Conservation (phyloP, 2,888 invertebrate species). For the Pheosia gnoma region DNA sequence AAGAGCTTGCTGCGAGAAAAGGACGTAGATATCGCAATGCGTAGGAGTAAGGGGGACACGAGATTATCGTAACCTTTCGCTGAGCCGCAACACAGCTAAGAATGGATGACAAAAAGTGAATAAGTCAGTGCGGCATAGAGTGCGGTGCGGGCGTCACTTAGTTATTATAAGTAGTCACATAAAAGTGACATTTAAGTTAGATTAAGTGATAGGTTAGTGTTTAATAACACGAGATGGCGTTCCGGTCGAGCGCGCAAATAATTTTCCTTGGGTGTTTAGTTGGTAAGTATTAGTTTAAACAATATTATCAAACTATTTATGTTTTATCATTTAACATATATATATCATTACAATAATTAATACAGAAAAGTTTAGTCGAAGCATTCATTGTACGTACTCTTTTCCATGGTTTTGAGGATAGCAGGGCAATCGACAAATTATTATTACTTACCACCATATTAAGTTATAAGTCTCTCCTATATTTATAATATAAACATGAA, state of each 20-base stretch:
- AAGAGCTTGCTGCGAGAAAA: constrained; percentile 46
- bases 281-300: constrained; percentile 58
- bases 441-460: too few species aligned
- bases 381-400: too few species aligned
- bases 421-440: too few species aligned
- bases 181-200: constrained; percentile 66
- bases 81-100: constrained; percentile 66
- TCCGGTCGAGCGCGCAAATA: constrained; percentile 61
- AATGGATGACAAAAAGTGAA: constrained; percentile 75
- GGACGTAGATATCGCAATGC: constrained; percentile 46
- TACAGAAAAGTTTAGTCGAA: neutral
- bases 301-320: neutral
- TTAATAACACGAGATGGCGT: constrained; percentile 71
- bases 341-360: neutral
- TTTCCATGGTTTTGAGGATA: too few species aligned
- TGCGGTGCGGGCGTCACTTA: constrained; percentile 70
- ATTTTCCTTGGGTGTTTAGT: constrained; percentile 68
- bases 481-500: constrained; percentile 8
- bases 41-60: constrained; percentile 54
- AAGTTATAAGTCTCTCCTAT: too few species aligned
- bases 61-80: constrained; percentile 74
- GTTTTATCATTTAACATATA: too few species aligned
- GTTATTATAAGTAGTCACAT: constrained; percentile 58
- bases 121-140: constrained; percentile 75
- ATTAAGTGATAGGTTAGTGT: constrained; percentile 59